A percentile compares a stretch with the other conserved stretches of the same genome.
phyloP scores from a whole-genome alignment of 2,113 vertebrate species.

The Oxyruncus cristatus region DNA sequence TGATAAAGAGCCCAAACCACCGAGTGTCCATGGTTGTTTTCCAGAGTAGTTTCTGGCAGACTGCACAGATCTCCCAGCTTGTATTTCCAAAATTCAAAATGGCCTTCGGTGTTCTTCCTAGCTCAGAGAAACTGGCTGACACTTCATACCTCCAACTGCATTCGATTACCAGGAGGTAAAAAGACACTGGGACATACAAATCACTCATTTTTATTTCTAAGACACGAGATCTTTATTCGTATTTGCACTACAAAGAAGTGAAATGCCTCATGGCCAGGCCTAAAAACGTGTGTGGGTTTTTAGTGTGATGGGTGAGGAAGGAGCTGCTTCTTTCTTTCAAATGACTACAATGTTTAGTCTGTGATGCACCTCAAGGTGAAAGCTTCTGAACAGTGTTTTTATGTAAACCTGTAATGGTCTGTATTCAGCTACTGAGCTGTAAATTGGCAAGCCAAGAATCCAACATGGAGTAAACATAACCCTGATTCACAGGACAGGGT shows the following conservation, averaged over 20 bases:
- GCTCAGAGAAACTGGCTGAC: background rate
- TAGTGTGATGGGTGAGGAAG: background rate
- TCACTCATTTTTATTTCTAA: background rate
- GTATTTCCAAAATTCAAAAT: background rate
- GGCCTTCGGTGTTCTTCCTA: background rate
- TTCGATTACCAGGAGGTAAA: background rate
- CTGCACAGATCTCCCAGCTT: background rate
- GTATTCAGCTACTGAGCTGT: background rate
- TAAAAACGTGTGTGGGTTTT: background rate
- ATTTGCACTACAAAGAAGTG: background rate
- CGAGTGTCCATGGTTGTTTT: background rate
- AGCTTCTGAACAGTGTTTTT: background rate
- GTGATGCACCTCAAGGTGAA: background rate
- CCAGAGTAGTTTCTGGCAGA: background rate
- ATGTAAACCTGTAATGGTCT: background rate
- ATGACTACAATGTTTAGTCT: background rate
- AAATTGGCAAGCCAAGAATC: background rate
- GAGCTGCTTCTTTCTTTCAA: background rate
- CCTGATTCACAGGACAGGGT: background rate
- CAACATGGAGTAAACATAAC: background rate
- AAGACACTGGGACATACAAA: background rate
- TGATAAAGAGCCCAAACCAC: background rate
- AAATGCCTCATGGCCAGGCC: background rate
- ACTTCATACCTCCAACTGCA: background rate
- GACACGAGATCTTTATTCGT: background rate